phyloP scores from a whole-genome alignment of 64 coral and sea anemone species.

The Hydrozoanthus tunicans region DNA sequence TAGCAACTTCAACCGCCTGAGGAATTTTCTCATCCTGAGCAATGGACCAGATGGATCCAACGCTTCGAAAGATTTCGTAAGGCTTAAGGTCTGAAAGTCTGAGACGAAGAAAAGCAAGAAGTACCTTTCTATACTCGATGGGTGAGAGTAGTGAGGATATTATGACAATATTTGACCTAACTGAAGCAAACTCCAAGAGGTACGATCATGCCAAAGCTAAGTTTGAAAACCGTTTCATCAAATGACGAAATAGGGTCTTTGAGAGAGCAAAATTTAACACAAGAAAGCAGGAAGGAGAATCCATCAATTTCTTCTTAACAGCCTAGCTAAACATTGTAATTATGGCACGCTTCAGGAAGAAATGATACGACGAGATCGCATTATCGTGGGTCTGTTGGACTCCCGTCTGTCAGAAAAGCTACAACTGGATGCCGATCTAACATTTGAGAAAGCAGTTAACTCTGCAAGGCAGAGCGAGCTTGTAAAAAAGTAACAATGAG shows the following conservation, averaged over 20 bases:
- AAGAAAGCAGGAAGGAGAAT: conserved; percentile 25
- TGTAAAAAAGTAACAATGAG: background rate
- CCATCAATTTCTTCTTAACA: conserved; percentile 45
- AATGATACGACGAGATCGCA: conserved; percentile 53
- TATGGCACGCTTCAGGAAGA: conserved; percentile 55
- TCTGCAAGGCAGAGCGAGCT: conserved; percentile 38
- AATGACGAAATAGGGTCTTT: conserved; percentile 38
- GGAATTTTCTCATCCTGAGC: conserved; percentile 13
- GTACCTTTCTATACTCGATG: conserved; percentile 31
- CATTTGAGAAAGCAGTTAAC: conserved; percentile 40
- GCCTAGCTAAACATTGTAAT: conserved; percentile 27
- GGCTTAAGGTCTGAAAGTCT: conserved; percentile 15
- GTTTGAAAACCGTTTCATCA: conserved; percentile 42
- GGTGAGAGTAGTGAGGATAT: conserved; percentile 32
- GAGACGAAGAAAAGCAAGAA: conserved; percentile 8
- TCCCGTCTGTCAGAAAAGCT: conserved; percentile 25
- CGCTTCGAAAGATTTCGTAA: conserved; percentile 38
- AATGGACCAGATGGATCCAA: conserved; percentile 8
- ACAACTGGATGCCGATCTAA: conserved; percentile 37
- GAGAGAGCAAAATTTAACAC: conserved; percentile 56
- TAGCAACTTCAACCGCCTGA: conserved; percentile 8
- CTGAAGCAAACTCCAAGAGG: conserved; percentile 7
- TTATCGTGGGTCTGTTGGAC: conserved; percentile 51
- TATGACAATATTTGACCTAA: conserved; percentile 28
- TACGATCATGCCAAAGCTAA: background rate